Base-by-base conservation (phyloP, 2,113 vertebrate genomes). In the Strigops habroptila region DNA sequence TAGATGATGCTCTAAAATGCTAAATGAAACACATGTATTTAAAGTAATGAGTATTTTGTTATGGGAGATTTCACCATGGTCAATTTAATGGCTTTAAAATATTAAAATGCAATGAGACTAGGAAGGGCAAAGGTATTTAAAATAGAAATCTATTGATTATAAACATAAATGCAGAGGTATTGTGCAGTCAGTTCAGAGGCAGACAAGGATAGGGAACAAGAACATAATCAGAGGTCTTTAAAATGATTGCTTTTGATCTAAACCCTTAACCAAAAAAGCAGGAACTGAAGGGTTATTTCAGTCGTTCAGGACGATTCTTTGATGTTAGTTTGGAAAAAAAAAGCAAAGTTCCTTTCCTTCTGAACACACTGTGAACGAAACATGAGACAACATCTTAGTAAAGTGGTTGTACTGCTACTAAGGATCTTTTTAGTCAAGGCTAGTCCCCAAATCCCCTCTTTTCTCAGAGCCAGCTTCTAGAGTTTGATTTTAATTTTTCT, bases 71-170 rank as follows among this genome's bases (percentile, higher is more conserved):
- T 57, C 80, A 94, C 76, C 25, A 41, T 17, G 13, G 57, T 82
- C 79, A 81, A 86, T 75, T 71, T 91, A 93, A 93, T 71, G n/a
- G 76, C 41, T 94, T 94, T 95, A 94, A 96, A 95, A 89, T 83
- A 90, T 93, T 94, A 93, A 97, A 95, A 86, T 46, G 27, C 43
- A 86, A 39, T 74, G 60, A 91, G 37, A 35, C 14, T 52, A 84
- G 57, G 19, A 63, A 92, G 17, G 37, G 8, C 0, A 81, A 81
- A 91, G 81, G 90, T 88, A 65, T 84, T 93, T 90, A 81, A 90
- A 95, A 93, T 94, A 84, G 82, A 88, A 88, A 62, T 39, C 48
- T 91, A 94, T 92, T 92, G 92, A 95, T 94, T 96, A 82, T 57
- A 84, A 96, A 81, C 48, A 48, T 71, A 79, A 94, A 88, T 79